Conservation (phyloP, 2,888 invertebrate genomes). For the Cheilosia soror region DNA sequence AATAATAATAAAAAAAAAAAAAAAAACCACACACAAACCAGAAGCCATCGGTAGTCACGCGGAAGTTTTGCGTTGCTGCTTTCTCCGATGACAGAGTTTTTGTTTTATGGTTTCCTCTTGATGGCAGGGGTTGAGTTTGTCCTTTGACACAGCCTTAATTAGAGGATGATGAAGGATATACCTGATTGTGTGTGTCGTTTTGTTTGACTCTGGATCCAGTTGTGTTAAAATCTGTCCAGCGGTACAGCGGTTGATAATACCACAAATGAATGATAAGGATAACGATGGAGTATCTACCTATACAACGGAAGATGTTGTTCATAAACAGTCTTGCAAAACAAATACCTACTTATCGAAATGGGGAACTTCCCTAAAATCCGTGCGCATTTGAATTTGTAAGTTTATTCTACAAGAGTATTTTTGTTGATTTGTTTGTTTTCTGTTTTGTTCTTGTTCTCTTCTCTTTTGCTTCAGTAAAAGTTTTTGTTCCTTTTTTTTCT, state of each 20-base stretch:
- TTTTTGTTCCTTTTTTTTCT: neutral
- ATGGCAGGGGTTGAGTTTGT: constrained; percentile 11
- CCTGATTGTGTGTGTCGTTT: constrained; percentile 1
- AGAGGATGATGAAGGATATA: constrained; percentile 24
- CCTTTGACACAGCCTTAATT: constrained; percentile 57
- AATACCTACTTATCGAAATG: constrained; percentile 34
- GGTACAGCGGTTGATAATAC: neutral
- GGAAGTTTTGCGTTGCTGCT: constrained; percentile 48
- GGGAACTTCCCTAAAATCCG: constrained; percentile 2
- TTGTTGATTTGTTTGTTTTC: neutral
- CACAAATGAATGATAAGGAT: neutral
- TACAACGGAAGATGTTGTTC: neutral
- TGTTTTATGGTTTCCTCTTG: constrained; percentile 32
- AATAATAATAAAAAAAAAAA: constrained; percentile 12
- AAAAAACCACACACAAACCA: constrained; percentile 4
- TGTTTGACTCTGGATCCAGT: constrained; percentile 20
- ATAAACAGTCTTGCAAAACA: constrained; percentile 7
- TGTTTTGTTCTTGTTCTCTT: neutral
- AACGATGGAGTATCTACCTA: neutral
- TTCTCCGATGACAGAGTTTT: constrained; percentile 24
- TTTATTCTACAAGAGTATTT: constrained; percentile 22
- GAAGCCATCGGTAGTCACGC: constrained; percentile 49
- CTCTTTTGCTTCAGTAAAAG: neutral
- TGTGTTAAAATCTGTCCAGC: neutral
- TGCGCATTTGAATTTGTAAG: constrained; percentile 27